A percentile compares a stretch with the other conserved stretches of the same genome.
These are phyloP conservation scores for Pogonognathellus flavescens DNA, from an alignment of 1,140 invertebrate species.

Conservation along the genomic window DNA sequence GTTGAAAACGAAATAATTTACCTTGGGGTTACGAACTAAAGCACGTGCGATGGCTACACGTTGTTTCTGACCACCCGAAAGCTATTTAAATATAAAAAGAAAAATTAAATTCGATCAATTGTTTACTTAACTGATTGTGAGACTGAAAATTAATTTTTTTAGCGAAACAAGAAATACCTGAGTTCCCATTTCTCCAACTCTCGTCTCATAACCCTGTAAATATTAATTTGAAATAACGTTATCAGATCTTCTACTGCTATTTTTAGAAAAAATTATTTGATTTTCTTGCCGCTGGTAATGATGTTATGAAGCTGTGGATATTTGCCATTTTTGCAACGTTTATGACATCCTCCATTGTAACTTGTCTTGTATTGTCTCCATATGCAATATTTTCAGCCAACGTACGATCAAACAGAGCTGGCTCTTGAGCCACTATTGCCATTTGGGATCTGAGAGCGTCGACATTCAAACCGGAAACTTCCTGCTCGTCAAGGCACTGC, in stretches of 20 bases:
- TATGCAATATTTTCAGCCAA: conserved; percentile 75
- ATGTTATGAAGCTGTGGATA: conserved; percentile 73
- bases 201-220: conserved; percentile 70
- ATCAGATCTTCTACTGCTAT: no score
- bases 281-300: conserved; percentile 71
- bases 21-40: conserved; percentile 65
- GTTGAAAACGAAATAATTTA: no score
- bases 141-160: no score
- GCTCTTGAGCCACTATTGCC: conserved; percentile 76
- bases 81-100: no score
- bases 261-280: no score
- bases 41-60: conserved; percentile 72
- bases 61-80: conserved; percentile 72
- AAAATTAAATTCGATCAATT: no score
- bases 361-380: conserved; percentile 71
- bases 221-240: no score
- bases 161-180: conserved; percentile 19
- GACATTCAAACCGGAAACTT: conserved; percentile 72
- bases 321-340: conserved; percentile 73
- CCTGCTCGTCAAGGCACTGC: conserved; percentile 70
- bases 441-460: conserved; percentile 72
- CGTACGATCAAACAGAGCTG: conserved; percentile 74
- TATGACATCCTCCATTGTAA: conserved; percentile 72
- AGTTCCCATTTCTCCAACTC: conserved; percentile 68
- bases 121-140: no score